These are phyloP conservation scores for Matsumurasca onukii DNA, from an alignment of 1,140 invertebrate genomes.

Conservation along the genomic window DNA sequence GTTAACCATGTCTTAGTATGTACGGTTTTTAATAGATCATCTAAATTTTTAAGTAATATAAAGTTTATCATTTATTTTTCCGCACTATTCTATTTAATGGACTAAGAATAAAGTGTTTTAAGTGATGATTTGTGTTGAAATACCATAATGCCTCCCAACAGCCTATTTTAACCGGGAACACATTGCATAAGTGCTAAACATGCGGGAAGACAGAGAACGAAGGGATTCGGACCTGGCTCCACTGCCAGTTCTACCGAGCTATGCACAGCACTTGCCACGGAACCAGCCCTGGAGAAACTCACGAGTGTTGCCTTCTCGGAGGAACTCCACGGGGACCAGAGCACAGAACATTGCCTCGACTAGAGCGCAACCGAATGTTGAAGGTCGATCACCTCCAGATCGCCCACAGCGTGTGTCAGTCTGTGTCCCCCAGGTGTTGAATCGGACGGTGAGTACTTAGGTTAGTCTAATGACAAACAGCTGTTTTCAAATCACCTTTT, in stretches of 20 bases:
- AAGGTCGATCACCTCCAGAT: neutral
- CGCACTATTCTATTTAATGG: too few relatives aligned
- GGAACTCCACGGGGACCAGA: constrained; percentile 18
- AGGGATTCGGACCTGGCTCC: neutral
- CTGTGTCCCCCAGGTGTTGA: constrained; percentile 12
- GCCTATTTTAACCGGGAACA: too few relatives aligned
- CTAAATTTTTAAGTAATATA: too few relatives aligned
- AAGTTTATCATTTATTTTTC: too few relatives aligned
- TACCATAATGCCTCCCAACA: too few relatives aligned
- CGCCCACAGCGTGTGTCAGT: constrained; percentile 14
- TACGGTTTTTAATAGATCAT: too few relatives aligned
- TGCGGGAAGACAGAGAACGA: neutral
- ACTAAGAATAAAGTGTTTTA: too few relatives aligned
- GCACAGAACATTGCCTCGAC: neutral
- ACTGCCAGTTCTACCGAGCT: neutral
- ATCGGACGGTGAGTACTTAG: neutral
- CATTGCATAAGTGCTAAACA: too few relatives aligned
- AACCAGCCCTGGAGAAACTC: constrained; percentile 3
- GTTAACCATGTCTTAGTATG: too few relatives aligned
- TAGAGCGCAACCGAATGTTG: neutral
- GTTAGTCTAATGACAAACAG: neutral
- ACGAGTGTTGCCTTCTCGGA: neutral
- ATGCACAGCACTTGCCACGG: neutral
- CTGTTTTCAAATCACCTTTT: neutral
- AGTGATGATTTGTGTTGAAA: too few relatives aligned